Conservation (phyloP, 2,113 vertebrate genomes). For the Chamaea fasciata region DNA sequence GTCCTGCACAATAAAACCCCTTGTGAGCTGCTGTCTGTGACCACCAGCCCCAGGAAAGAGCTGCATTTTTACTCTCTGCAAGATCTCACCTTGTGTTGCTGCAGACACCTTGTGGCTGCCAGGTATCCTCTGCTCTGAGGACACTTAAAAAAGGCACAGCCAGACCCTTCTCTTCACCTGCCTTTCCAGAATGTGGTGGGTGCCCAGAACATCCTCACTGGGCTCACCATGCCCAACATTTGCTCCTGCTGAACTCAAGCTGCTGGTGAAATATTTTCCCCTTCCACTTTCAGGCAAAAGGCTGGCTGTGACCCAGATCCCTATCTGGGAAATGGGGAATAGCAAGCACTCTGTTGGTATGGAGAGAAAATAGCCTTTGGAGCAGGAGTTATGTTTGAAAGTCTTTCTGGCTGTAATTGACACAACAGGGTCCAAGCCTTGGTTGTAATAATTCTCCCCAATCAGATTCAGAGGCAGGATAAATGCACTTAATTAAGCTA, state of each 20-base stretch:
- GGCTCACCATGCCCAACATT: background rate
- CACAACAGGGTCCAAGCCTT: background rate
- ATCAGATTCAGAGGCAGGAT: background rate
- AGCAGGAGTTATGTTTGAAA: background rate
- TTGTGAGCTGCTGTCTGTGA: accelerated
- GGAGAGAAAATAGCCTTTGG: background rate
- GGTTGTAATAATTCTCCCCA: background rate
- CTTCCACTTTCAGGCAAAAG: background rate
- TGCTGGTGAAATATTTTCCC: background rate
- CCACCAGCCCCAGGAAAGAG: background rate
- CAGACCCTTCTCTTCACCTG: background rate
- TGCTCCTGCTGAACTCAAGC: background rate
- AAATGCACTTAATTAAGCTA: background rate
- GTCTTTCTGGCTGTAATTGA: background rate
- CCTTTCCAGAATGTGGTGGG: background rate
- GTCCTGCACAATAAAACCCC: background rate
- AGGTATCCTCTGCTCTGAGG: background rate
- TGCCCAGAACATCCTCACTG: background rate
- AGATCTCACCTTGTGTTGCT: background rate
- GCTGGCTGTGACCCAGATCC: background rate
- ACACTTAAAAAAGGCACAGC: background rate
- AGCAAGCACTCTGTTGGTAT: background rate
- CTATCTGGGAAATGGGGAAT: background rate
- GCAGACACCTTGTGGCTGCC: too few species aligned
- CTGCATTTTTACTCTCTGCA: background rate